Evolutionary conservation across 2,113 vertebrate genomes (phyloP).

Genomic region (Paralichthys olivaceus): DNA sequence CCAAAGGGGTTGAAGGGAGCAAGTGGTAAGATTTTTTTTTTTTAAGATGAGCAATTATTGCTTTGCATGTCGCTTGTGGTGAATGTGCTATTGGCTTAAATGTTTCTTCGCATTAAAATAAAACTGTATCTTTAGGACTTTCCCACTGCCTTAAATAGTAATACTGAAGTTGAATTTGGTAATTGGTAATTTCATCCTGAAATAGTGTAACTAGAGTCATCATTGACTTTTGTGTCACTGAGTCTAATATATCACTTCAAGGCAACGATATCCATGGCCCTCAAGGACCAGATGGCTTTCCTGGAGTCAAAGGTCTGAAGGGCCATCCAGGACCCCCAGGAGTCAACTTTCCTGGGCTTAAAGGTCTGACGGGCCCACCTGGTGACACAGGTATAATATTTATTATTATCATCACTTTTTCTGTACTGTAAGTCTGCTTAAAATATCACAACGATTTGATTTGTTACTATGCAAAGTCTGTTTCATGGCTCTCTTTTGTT

Average conservation of each 20-base stretch:
- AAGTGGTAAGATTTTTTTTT: constrained; percentile 45
- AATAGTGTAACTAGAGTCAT: too few species aligned
- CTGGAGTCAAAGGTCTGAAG: constrained; percentile 58
- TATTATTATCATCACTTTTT: not conserved
- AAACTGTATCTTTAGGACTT: not conserved
- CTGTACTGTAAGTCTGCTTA: not conserved
- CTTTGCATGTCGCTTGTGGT: not conserved
- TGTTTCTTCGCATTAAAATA: not conserved
- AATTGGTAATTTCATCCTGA: too few species aligned
- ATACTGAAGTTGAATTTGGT: too few species aligned
- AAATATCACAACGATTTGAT: not conserved
- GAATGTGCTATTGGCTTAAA: not conserved
- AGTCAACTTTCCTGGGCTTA: constrained; percentile 13
- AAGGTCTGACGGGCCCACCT: constrained; percentile 54
- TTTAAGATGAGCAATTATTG: not conserved
- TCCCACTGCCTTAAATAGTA: not conserved
- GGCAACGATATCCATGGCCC: constrained; percentile 40
- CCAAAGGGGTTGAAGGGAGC: constrained; percentile 65
- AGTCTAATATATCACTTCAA: constrained; percentile 11
- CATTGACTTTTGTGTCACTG: not conserved
- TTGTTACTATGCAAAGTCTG: too few species aligned
- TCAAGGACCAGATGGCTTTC: constrained; percentile 53
- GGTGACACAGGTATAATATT: constrained; percentile 60
- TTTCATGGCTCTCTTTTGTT: not conserved
- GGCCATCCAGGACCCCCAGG: constrained; percentile 52